Percentiles rank a stretch among this genome's conserved stretches.
These are phyloP conservation scores for Cotesia congregata DNA, from an alignment of 2,888 invertebrate species.

Conservation along the genomic window DNA sequence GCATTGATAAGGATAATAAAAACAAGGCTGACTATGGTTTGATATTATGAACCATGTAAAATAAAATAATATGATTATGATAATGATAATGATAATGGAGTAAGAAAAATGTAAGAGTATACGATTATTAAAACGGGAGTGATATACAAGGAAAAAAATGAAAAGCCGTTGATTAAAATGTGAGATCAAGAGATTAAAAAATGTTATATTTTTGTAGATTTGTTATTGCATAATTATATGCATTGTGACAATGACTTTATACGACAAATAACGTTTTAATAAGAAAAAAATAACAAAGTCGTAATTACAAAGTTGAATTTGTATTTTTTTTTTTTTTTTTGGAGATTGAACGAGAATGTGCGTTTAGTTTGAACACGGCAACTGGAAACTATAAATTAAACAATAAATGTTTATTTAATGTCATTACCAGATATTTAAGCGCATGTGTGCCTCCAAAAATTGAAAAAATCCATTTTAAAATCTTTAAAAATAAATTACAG, in stretches of 20 bases:
- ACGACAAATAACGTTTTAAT: constrained; percentile 54
- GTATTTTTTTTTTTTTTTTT: constrained; percentile 11
- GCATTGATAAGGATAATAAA: neutral
- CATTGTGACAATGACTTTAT: constrained; percentile 68
- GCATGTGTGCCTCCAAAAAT: neutral
- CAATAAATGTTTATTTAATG: neutral
- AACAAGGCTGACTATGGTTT: neutral
- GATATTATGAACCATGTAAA: neutral
- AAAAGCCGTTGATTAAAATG: constrained; percentile 58
- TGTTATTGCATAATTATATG: constrained; percentile 67
- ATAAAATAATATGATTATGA: neutral
- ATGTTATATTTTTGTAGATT: constrained; percentile 70
- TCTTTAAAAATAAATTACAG: neutral
- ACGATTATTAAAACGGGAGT: constrained; percentile 32
- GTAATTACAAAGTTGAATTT: neutral
- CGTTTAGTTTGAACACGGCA: neutral
- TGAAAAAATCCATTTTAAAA: neutral
- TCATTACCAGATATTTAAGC: neutral
- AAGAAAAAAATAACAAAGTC: constrained; percentile 40
- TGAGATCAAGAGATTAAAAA: constrained; percentile 54
- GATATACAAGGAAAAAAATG: constrained; percentile 30
- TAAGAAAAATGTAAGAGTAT: neutral
- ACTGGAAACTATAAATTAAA: neutral
- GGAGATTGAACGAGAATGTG: constrained; percentile 25
- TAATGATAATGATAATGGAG: neutral